Evolutionary conservation across 2,797 vertebrate species (phyloP).

Genomic region (Lagothrix lagotricha): DNA sequence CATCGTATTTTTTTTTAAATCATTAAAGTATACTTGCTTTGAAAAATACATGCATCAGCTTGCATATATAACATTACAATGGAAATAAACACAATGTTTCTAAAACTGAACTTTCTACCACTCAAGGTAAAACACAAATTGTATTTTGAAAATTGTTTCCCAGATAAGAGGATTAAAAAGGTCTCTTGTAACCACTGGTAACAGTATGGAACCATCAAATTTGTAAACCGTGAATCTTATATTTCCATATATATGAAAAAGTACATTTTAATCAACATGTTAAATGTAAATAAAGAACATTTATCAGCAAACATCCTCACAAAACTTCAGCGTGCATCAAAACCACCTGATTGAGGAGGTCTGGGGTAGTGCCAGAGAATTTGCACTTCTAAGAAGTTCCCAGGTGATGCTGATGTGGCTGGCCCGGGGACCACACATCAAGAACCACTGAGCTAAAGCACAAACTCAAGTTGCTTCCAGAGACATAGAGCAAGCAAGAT

Average conservation of each 20-base stretch:
- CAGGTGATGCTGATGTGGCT: no score
- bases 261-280: not conserved
- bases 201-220: not conserved
- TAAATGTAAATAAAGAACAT: not conserved
- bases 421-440: no score
- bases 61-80: not conserved
- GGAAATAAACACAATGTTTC: not conserved
- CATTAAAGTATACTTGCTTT: not conserved
- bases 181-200: not conserved
- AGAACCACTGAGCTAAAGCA: not conserved
- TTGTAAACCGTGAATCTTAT: not conserved
- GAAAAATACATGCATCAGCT: not conserved
- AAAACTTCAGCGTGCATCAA: not conserved
- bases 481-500: not conserved
- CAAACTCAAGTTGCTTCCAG: not conserved
- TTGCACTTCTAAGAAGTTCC: not conserved
- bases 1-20: not conserved
- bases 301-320: not conserved
- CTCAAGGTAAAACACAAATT: not conserved
- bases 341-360: not conserved
- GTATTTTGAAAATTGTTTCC: slow-evolving; percentile 22
- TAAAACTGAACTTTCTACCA: slow-evolving; percentile 21
- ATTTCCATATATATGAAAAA: no score
- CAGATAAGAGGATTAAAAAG: not conserved
- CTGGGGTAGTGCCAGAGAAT: not conserved